Base-by-base conservation (phyloP, 2,888 invertebrate species). In the Germaria angustata region DNA sequence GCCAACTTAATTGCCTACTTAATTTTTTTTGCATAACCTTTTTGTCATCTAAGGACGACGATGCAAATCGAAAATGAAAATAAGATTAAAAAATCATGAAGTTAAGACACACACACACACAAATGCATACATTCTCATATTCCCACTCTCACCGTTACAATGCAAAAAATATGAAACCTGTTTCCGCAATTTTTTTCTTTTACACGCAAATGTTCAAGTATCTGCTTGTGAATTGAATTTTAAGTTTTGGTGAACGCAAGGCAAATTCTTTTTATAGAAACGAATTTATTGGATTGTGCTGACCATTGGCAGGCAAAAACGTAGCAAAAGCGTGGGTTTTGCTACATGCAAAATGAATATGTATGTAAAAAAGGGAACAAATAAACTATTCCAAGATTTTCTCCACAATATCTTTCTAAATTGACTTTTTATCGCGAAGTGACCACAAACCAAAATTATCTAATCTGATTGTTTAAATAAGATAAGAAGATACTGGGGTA, bases 151-250 rank as follows among this genome's bases (percentile, higher is more conserved):
- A 28, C 44, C 63, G 20, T 63, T 22, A 32, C 24, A 53, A 65
- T 17, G 9, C 24, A 49, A 59, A 57, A 20, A 57, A 57, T 20
- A 28, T 11, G 24, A 80, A 80, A 68, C 80, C 73, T 66, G 73
- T 75, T 75, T 66, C 51, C n/a, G 9, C 8, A n/a, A 32, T 4
- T 44, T 72, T 20, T 49, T 17, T 22, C 46, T 32, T 24, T 20
- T 17, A 51, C 63, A 65, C 65, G 55, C 55, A 44, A 28, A 51
- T 61, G 49, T 55, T 13, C 32, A 34, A 34, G 41, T 51, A 15
- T 71, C n/a, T 41, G 57, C 24, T 3, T 20, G 17, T 24, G 11
- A 11, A 17, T 53, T 44, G 34, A 36, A 39, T 49, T 79, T 57
- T 17, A 66, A 51, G 41, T 79, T 41, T 34, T 61, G 59, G 59